Base-by-base conservation (phyloP, 2,888 invertebrate genomes). In the Zele albiditarsus region DNA sequence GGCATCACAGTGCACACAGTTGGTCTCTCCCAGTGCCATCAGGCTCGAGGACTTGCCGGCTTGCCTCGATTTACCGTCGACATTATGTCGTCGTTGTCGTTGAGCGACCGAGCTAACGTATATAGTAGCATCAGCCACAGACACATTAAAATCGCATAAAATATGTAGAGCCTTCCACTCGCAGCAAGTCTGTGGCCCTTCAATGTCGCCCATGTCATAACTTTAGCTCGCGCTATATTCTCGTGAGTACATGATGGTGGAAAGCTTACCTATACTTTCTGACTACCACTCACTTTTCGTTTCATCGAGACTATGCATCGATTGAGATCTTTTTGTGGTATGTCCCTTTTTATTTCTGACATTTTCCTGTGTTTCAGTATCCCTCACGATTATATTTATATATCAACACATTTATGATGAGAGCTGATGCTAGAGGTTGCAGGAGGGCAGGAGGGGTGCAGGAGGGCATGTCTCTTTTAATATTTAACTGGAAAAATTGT, bases 101-200 rank as follows among this genome's bases (percentile, higher is more conserved):
- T 73, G 63, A 38, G 42, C 63, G 53, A 28, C 38, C 58, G 10
- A 25, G 23, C 28, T 25, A 57, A 20, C 65, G 62, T 60, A 31
- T 62, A 57, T 66, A 66, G 67, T 31, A 73, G 60, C 79, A 82
- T 81, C 82, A 80, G 83, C 81, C 84, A 84, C 87, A 86, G 88
- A 88, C 89, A 87, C 88, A 89, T 89, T 89, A 89, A 89, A 89
- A 89, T 88, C 89, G 85, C 86, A 86, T 89, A 75, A 88, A 89
- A 87, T 88, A 89, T 89, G 85, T 81, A 89, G 73, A 83, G 71
- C 78, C 71, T 76, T 68, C 60, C 73, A 70, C 68, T 53, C 46
- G 46, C 46, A 46, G 16, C 46, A 46, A 16, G 46, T n/a, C 6
- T 16, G 38, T 65, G 57, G 71, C 73, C 78, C 77, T 80, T 76